Percentiles rank a stretch among this genome's conserved stretches.
phyloP scores from a whole-genome alignment of 92 coral and sea anemone genomes.

The Pocillopora grandis region DNA sequence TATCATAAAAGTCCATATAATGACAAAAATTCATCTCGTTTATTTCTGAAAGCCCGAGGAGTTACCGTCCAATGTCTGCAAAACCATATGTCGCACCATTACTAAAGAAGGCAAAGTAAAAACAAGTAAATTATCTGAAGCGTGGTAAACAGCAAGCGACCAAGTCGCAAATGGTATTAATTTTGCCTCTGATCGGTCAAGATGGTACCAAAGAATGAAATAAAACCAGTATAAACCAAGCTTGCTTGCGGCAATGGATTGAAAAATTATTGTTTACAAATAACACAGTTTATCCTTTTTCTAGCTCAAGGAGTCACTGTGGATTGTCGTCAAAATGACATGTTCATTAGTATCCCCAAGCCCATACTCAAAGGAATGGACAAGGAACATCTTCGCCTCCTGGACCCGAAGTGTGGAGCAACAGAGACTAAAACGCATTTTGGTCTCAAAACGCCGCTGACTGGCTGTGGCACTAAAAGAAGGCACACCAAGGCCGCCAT shows the following conservation, averaged over 20 bases:
- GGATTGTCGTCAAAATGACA: slow-evolving; percentile 17
- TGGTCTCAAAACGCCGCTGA: slow-evolving; percentile 22
- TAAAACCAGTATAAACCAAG: too few species aligned
- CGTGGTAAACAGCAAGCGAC: too few species aligned
- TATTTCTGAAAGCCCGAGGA: background rate
- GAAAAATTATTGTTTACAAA: too few species aligned
- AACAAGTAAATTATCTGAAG: too few species aligned
- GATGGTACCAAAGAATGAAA: too few species aligned
- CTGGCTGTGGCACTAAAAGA: slow-evolving; percentile 7
- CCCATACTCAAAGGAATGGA: slow-evolving; percentile 27
- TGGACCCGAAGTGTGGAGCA: slow-evolving; percentile 15
- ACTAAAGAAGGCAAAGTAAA: too few species aligned
- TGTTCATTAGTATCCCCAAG: slow-evolving; percentile 27
- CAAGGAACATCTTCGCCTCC: slow-evolving; percentile 29
- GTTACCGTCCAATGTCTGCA: slow-evolving; percentile 9
- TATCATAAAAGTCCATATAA: too few species aligned
- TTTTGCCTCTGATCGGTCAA: too few species aligned
- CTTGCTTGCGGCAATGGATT: too few species aligned
- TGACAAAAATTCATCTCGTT: too few species aligned
- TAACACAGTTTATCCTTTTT: background rate
- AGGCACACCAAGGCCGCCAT: slow-evolving; percentile 19
- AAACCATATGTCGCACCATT: slow-evolving; percentile 5
- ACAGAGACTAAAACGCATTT: slow-evolving; percentile 30
- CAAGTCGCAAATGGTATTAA: too few species aligned
- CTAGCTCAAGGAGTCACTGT: slow-evolving; percentile 12